Conservation (phyloP, 2,113 vertebrate species). For the Eurystomus gularis region DNA sequence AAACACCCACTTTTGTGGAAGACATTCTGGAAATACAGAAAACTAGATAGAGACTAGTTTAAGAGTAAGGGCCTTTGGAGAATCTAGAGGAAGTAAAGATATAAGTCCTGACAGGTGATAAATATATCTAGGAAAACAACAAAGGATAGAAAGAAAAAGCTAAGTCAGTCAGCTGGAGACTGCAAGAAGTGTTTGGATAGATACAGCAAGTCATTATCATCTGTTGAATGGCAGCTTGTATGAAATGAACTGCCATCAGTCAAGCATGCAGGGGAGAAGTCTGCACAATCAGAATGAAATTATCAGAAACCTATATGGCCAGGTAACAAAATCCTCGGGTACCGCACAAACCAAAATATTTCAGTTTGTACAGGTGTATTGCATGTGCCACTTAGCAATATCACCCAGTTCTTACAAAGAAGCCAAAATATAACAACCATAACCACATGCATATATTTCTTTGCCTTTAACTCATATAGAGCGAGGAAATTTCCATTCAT, state of each 20-base stretch:
- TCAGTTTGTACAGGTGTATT: background rate
- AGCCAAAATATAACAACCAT: background rate
- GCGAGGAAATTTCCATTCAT: background rate
- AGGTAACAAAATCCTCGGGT: background rate
- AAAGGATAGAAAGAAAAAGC: background rate
- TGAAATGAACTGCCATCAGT: background rate
- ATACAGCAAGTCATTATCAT: background rate
- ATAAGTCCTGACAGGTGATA: background rate
- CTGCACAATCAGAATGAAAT: background rate
- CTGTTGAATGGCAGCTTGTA: background rate
- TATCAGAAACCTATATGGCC: background rate
- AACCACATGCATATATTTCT: accelerated
- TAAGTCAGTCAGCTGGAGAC: background rate
- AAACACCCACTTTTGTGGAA: background rate
- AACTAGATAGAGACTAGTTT: background rate
- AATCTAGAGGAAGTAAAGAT: background rate
- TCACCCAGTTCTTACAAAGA: background rate
- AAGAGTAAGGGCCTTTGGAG: background rate
- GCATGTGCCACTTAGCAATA: background rate
- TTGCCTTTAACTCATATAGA: background rate
- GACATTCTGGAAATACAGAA: background rate
- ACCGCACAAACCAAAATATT: background rate
- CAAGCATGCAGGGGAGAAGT: background rate
- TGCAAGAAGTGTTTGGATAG: background rate
- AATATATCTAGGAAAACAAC: background rate